These are phyloP conservation scores for Hemichromis elongatus DNA, from an alignment of 2,113 vertebrate species.

Conservation along the genomic window DNA sequence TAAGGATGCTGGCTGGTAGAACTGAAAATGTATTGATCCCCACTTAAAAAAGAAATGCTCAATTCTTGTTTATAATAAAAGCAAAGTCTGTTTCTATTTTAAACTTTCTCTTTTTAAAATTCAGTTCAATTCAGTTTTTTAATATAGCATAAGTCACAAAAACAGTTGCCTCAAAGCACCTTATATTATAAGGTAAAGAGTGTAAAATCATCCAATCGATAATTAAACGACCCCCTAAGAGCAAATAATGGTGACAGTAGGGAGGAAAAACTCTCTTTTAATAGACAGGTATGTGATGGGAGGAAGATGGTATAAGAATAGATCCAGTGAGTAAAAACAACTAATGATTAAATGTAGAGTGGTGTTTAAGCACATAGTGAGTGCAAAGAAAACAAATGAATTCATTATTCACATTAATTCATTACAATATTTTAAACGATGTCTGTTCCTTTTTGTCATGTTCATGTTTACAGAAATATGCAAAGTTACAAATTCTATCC, in stretches of 20 bases:
- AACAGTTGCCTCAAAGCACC: rapidly evolving
- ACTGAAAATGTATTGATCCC: not conserved
- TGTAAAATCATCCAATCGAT: not conserved
- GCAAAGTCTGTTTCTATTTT: not conserved
- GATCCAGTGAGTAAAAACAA: not conserved
- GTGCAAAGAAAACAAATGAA: not conserved
- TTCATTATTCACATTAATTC: not conserved
- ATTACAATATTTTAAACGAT: not conserved
- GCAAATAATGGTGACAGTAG: not conserved
- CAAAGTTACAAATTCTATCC: not conserved
- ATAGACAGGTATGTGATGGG: not conserved
- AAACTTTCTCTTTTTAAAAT: not conserved
- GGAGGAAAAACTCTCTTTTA: not conserved
- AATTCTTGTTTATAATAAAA: not conserved
- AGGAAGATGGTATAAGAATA: not conserved
- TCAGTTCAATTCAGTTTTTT: not conserved
- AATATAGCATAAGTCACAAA: not conserved
- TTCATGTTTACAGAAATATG: not conserved
- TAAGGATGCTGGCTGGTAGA: not conserved
- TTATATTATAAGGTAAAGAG: not conserved
- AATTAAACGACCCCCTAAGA: not conserved
- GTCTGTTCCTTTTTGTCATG: not conserved
- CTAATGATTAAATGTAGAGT: not conserved
- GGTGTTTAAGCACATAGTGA: not conserved
- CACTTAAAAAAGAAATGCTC: not conserved